Percentiles rank a stretch among this genome's conserved stretches.
Evolutionary conservation across 2,888 invertebrate species (phyloP).

Genomic region (Eristalis tenax): DNA sequence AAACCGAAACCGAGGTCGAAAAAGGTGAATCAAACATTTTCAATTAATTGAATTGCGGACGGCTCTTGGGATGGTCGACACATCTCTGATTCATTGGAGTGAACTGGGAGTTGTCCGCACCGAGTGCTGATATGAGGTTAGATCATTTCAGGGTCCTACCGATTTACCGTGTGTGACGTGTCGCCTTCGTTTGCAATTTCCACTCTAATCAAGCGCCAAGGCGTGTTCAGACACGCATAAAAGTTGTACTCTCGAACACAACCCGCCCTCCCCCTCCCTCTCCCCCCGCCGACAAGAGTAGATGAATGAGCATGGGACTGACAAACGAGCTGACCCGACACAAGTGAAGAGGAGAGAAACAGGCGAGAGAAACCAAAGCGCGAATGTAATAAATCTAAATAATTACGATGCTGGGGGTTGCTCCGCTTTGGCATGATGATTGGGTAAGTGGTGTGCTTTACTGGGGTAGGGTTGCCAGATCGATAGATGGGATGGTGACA

Average conservation of each 20-base stretch:
- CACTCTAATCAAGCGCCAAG: conserved; percentile 44
- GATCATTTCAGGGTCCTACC: conserved; percentile 16
- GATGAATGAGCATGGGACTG: not conserved
- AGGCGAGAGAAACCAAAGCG: conserved; percentile 19
- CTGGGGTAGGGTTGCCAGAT: conserved; percentile 52
- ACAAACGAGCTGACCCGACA: not conserved
- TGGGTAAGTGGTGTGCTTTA: conserved; percentile 60
- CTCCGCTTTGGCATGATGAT: conserved; percentile 41
- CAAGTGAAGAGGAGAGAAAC: conserved; percentile 9
- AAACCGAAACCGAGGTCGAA: not conserved
- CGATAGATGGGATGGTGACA: conserved; percentile 12
- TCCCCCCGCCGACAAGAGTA: not conserved
- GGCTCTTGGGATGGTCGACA: conserved; percentile 20
- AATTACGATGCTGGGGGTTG: conserved; percentile 53
- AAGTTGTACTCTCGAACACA: conserved; percentile 18
- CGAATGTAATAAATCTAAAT: conserved; percentile 58
- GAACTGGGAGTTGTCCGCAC: conserved; percentile 6
- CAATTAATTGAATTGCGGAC: conserved; percentile 36
- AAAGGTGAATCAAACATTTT: conserved; percentile 18
- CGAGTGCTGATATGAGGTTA: conserved; percentile 9
- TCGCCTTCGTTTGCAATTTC: conserved; percentile 26
- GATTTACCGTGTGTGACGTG: conserved; percentile 5
- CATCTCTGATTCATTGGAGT: conserved; percentile 38
- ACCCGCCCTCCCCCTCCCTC: not conserved
- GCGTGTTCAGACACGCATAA: conserved; percentile 55